Base-by-base conservation (phyloP, 2,888 invertebrate species). In the Rhyacophila evoluta region DNA sequence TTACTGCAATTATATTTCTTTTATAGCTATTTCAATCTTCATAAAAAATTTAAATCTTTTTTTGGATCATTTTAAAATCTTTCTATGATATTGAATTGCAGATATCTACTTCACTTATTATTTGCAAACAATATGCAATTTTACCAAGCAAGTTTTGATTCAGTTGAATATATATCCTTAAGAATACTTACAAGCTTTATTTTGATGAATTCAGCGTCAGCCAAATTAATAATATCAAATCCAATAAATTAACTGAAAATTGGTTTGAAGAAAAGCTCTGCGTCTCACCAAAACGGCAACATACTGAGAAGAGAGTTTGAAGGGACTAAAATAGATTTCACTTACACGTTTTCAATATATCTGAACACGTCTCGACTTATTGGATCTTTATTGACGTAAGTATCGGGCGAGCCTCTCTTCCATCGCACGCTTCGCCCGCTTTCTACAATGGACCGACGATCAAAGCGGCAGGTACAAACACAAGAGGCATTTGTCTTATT, bases 301-400 rank as follows among this genome's bases (percentile, higher is more conserved):
- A 67, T 12, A 37, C 77, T 72, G 72, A 73, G 41, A 69, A 68
- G 68, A 33, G 15, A 77, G 38, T 19, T 15, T 69, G 29, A 39
- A 72, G 72, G 25, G 28, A 74, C 74, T 72, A 69, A 79, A 81
- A 77, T 77, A 77, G 72, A 79, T 74, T 79, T 72, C 74, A 39
- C 55, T 71, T 69, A 74, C 76, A 72, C 73, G 79, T 55, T 77
- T 81, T 77, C 81, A 81, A 81, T 81, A 80, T 78, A 78, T 72
- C 72, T 78, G 78, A 78, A 73, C 79, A 36, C 79, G 74, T 77
- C 77, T 72, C 55, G 27, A 27, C 74, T 81, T 81, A 81, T 81
- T 81, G 79, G 81, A 79, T 77, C 39, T 33, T 76, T 76, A 33
- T 55, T 33, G 41, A 71, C 27, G 5, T 39, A 36, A 12, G 41